phyloP scores from a whole-genome alignment of 2,888 invertebrate genomes.

The Neoitamus cyanurus region DNA sequence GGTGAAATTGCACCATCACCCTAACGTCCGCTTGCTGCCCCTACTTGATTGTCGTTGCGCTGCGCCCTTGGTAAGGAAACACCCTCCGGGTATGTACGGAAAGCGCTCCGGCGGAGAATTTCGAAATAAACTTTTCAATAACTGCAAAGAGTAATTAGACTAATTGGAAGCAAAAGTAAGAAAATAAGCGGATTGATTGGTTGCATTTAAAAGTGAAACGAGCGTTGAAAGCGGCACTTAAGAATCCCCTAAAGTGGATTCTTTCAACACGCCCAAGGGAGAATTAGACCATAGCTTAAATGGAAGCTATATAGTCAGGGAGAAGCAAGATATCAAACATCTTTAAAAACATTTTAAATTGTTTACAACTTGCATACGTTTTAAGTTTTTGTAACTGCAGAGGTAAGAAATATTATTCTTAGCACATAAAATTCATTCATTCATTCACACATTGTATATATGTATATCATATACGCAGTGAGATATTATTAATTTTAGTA shows the following conservation, averaged over 20 bases:
- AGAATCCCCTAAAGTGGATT: neutral
- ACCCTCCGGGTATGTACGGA: neutral
- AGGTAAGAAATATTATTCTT: no score
- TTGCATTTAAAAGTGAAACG: neutral
- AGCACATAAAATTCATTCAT: no score
- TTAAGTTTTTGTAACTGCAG: no score
- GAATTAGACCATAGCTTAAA: neutral
- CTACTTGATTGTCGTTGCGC: neutral
- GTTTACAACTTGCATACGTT: no score
- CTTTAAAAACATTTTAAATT: neutral
- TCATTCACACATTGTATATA: no score
- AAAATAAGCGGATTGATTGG: conserved; percentile 7
- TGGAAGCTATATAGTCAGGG: neutral
- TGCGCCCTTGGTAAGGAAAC: neutral
- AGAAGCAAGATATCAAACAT: neutral
- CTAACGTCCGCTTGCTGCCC: neutral
- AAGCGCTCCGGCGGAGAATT: neutral
- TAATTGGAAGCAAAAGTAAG: neutral
- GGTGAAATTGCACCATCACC: conserved; percentile 18
- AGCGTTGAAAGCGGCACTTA: neutral
- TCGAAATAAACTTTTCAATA: conserved; percentile 25
- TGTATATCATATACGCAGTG: no score
- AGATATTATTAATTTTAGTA: no score
- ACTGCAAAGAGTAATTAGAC: conserved; percentile 8
- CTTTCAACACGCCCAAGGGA: neutral